Evolutionary conservation across 2,888 invertebrate species (phyloP).

Genomic region (Oligia fasciuncula): DNA sequence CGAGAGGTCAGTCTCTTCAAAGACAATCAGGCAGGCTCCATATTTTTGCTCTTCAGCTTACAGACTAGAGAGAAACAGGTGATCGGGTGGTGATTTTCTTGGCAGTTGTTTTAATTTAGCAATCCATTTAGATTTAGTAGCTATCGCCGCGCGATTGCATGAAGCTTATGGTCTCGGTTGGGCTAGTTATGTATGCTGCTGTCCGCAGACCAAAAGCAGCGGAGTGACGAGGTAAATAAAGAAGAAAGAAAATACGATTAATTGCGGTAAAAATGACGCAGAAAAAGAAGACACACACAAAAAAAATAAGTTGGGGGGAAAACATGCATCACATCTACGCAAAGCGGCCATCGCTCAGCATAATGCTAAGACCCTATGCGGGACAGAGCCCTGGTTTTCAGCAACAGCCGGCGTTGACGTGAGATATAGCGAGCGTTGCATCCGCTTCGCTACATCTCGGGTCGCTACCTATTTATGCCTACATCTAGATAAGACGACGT

Average conservation of each 20-base stretch:
- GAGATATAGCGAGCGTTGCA: not conserved
- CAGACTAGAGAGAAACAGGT: not conserved
- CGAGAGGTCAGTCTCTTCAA: not conserved
- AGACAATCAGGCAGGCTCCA: not conserved
- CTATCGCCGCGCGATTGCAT: no score
- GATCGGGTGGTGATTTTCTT: not conserved
- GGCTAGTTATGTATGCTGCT: not conserved
- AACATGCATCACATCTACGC: no score
- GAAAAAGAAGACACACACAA: no score
- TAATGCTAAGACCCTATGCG: no score
- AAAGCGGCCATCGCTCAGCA: no score
- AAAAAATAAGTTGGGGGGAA: no score
- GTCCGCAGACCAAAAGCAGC: not conserved
- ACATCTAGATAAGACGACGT: conserved; percentile 57
- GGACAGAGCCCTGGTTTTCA: no score
- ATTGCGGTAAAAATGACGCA: no score
- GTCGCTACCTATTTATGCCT: conserved; percentile 20
- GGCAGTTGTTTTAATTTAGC: not conserved
- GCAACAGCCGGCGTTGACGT: no score
- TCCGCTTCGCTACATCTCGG: not conserved
- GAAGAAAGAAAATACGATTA: no score
- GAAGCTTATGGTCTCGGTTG: not conserved
- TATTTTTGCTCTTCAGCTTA: not conserved
- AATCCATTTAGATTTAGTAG: not conserved
- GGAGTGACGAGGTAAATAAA: no score